These are phyloP conservation scores for Zaprionus davidi DNA, from an alignment of 1,140 invertebrate species.

Conservation along the genomic window DNA sequence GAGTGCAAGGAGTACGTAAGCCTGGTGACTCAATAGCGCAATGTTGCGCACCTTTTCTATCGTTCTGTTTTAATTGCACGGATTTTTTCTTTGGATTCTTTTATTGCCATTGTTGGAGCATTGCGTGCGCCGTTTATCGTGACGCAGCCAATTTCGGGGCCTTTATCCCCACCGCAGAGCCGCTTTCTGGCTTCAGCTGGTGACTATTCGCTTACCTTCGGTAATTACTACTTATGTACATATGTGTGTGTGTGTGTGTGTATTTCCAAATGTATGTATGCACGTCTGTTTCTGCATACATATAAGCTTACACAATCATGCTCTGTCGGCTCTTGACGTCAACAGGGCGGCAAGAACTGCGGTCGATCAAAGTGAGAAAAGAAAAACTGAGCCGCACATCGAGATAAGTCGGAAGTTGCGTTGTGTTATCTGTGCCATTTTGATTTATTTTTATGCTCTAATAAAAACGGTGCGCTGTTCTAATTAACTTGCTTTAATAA, in stretches of 20 bases:
- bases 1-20: not conserved
- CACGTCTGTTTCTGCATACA: constrained; percentile 6
- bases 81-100: constrained; percentile 37
- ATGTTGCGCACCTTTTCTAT: constrained; percentile 37
- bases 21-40: constrained; percentile 24
- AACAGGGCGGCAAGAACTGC: constrained; percentile 8
- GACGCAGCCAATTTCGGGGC: constrained; percentile 71
- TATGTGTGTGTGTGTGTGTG: constrained; percentile 6
- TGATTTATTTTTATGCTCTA: not conserved
- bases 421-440: not conserved
- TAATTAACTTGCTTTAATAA: too few relatives aligned
- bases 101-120: constrained; percentile 36
- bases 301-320: not conserved
- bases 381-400: not conserved
- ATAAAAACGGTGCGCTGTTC: too few relatives aligned
- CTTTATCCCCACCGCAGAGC: constrained; percentile 16
- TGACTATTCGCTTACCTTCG: constrained; percentile 67
- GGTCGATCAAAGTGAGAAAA: constrained; percentile 25
- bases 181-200: constrained; percentile 22
- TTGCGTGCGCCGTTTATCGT: constrained; percentile 73
- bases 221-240: constrained; percentile 43
- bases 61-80: constrained; percentile 58
- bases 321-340: constrained; percentile 23
- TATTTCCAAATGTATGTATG: not conserved
- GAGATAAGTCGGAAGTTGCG: not conserved